A percentile compares a stretch with the other conserved stretches of the same genome.
phyloP scores from a whole-genome alignment of 2,113 vertebrate genomes.

The Petrocephalus microphthalmus region DNA sequence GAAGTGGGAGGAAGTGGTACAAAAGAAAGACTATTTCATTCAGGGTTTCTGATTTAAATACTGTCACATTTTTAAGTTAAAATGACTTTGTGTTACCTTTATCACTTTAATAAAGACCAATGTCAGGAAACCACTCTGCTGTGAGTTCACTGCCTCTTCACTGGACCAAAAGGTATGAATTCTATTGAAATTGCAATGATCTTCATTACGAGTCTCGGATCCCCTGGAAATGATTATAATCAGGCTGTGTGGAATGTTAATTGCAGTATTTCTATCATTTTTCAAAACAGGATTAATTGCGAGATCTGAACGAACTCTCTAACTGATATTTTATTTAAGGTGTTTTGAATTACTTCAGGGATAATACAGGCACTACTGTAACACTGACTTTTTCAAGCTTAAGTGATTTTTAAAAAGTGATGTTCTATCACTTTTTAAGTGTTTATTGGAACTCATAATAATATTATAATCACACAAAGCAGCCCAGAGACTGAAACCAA shows the following conservation, averaged over 20 bases:
- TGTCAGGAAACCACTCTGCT: constrained; percentile 23
- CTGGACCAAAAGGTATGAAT: constrained; percentile 21
- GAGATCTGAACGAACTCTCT: neutral
- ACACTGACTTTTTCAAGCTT: neutral
- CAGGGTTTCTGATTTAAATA: constrained; percentile 28
- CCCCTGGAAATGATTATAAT: neutral
- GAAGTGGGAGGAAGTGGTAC: neutral
- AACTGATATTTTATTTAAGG: too few relatives aligned
- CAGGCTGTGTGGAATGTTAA: neutral
- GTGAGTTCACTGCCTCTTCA: neutral
- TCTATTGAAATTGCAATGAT: neutral
- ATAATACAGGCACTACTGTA: neutral
- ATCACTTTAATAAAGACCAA: constrained; percentile 19
- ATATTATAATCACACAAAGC: neutral
- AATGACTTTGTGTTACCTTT: neutral
- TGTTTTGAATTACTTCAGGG: too few relatives aligned
- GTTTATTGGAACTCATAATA: neutral
- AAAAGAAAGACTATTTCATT: constrained; percentile 26
- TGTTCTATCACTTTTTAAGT: neutral
- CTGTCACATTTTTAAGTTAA: constrained; percentile 14
- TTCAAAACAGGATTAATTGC: neutral
- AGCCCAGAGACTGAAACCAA: neutral
- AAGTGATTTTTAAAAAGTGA: neutral
- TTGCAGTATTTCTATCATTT: neutral
- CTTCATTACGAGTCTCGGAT: neutral